Conservation (phyloP, 2,113 vertebrate species). For the Salvelinus sp. region DNA sequence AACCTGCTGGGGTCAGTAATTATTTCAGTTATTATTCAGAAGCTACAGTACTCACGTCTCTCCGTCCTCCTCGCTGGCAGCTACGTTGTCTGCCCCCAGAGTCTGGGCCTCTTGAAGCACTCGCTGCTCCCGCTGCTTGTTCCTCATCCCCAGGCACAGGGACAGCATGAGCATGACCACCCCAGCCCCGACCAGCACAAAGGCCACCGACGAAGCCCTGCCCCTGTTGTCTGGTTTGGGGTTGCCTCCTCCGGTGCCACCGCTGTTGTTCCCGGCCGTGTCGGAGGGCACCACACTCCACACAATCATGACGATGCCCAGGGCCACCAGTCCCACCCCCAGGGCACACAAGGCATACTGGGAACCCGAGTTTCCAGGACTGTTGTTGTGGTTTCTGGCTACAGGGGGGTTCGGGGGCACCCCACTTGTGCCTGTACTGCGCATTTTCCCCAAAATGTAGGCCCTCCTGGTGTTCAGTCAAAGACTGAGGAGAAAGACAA, state of each 20-base stretch:
- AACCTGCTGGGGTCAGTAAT: background rate
- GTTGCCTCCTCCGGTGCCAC: constrained; percentile 10
- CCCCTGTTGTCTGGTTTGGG: constrained; percentile 57
- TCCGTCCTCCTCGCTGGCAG: constrained; percentile 25
- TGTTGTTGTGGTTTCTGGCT: constrained; percentile 17
- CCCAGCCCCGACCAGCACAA: constrained; percentile 85
- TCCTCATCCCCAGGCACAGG: constrained; percentile 84
- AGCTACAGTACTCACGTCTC: constrained; percentile 56
- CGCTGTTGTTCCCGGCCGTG: constrained; percentile 67
- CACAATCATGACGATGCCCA: constrained; percentile 92
- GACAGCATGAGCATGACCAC: constrained; percentile 86
- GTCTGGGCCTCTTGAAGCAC: constrained; percentile 53
- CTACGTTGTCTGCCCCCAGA: constrained; percentile 12
- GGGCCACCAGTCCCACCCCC: constrained; percentile 88
- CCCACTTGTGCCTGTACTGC: constrained; percentile 33
- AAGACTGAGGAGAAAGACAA: constrained; percentile 32
- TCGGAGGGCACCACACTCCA: constrained; percentile 88
- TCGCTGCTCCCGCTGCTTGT: constrained; percentile 75
- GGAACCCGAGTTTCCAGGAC: constrained; percentile 76
- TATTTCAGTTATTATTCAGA: background rate
- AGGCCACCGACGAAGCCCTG: constrained; percentile 89
- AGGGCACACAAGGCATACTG: constrained; percentile 92
- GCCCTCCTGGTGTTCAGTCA: constrained; percentile 4
- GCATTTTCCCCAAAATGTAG: constrained; percentile 42
- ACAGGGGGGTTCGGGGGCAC: background rate